Base-by-base conservation (phyloP, 2,888 invertebrate genomes). In the Thereva unica region DNA sequence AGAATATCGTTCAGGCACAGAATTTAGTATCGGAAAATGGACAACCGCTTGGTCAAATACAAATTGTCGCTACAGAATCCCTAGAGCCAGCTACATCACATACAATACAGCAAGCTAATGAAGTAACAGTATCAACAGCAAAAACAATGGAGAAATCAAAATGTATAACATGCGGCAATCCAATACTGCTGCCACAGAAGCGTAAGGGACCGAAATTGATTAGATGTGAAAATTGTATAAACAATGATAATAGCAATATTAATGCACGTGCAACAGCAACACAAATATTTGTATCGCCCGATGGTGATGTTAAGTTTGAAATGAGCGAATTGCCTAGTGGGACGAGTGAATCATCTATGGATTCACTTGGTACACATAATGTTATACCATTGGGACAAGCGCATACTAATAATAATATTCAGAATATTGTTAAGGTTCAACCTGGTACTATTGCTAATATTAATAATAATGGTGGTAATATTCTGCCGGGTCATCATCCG, bases 221-320 rank as follows among this genome's bases (percentile, higher is more conserved):
- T 71, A 82, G 87, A 68, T 87, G 87, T 73, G 87, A 87, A 72
- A 83, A 82, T 67, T 87, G 87, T 73, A 84, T 86, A 72, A 85
- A 85, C 68, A 85, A 85, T 72, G 86, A 86, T 72, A 83, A 85
- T 70, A 40, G 23, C 5, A 47, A 41, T 3, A 5, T 44, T 10
- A 52, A 56, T 47, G 37, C 75, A 82, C 84, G 84, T 71, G 73
- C 76, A 9, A 74, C 82, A 68, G 73, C 83, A 10, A 81, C 84
- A 23, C 86, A 86, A 78, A 87, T 89, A 72, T 88, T 88, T 75
- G 88, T 89, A 2, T 85, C 88, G 1, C 83, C 87, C 1, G 87
- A 86, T 73, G 86, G 86, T 68, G 84, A 85, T 73, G 84, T 85
- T 3, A 86, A 86, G 77, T 86, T 84, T 74, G 85, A 85, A 78